Base-by-base conservation (phyloP, 1,140 invertebrate species). In the Ceratosolen solmsi region DNA sequence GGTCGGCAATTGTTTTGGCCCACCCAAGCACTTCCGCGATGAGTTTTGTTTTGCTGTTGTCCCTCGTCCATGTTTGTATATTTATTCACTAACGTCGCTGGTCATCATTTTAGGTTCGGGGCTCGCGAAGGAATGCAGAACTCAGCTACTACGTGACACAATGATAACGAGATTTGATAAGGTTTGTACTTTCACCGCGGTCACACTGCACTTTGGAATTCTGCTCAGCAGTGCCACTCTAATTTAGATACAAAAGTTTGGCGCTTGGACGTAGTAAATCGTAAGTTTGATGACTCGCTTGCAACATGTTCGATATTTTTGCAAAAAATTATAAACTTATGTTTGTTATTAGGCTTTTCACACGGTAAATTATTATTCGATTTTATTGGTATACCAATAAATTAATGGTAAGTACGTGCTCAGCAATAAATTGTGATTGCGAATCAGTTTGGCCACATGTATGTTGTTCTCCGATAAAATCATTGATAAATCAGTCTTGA, bases 1-100 rank as follows among this genome's bases (percentile, higher is more conserved):
- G 49, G 1, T 41, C 17, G 65, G 38, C 51, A n/a, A 79, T 79
- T 79, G 77, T 79, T 79, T 79, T 49, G 51, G 25, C 38, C 38
- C 68, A 4, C 15, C 9, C 49, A 25, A 78, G 11, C 30, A 41
- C 75, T 51, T 51, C 41, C 60, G 58, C 15, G 75, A 78, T 54
- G 25, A 13, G 22, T 22, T 72, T 49, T 25, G n/a, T 27, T 49
- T 27, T 72, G 5, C 70, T 15, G 38, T n/a, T 49, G 0, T 49
- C 8, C 41, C 1, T 41, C 20, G 2, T n/a, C 22, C 8, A n/a
- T 72, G 41, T n/a, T n/a, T n/a, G n/a, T n/a, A n/a, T n/a, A n/a
- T n/a, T n/a, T 7, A 46, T 46, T 13, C 41, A n/a, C n/a, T n/a
- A n/a, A n/a, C n/a, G n/a, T n/a, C n/a, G n/a, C 41, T 13, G 5